Base-by-base conservation (phyloP, 2,888 invertebrate species). In the Lingula anatina region DNA sequence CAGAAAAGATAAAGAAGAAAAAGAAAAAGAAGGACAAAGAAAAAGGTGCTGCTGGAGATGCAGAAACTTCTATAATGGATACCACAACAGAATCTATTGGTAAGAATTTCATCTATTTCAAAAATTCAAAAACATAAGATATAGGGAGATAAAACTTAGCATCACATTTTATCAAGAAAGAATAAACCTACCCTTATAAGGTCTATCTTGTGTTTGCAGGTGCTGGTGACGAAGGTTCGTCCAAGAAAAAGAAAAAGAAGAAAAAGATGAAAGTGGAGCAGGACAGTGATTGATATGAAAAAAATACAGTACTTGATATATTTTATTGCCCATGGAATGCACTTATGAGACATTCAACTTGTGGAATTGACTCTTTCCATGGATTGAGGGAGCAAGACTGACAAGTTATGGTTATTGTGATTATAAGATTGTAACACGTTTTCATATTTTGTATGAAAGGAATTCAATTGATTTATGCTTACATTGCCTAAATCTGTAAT, bases 1-100 rank as follows among this genome's bases (percentile, higher is more conserved):
- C 56, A 39, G 60, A 57, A 44, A 52, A 57, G 43, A 62, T 60
- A 49, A 62, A 60, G 51, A 65, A 65, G 46, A 65, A 65, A 53
- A 65, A 65, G 50, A 65, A 62, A 50, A 54, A 55, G 49, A 45
- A 50, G n/a, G 54, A 53, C 25, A 38, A 55, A 35, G 54, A 55
- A 43, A 43, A 45, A 7, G 56, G 57, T 24, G 44, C 45, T 9
- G 51, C 44, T 35, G 55, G 44, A 12, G 37, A 36, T n/a, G 35
- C 39, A 20, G 31, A 46, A 26, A 35, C 18, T 25, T 42, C 9
- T 31, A n/a, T 12, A 9, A 12, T 12, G 35, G 35, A n/a, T 31
- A 31, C 15, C 35, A 12, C 15, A n/a, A 12, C 35, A 9, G 35
- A n/a, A n/a, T 31, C 35, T 31, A 9, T n/a, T 9, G 35, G n/a